Conservation (phyloP, 2,888 invertebrate genomes). For the Conomelus anceps region DNA sequence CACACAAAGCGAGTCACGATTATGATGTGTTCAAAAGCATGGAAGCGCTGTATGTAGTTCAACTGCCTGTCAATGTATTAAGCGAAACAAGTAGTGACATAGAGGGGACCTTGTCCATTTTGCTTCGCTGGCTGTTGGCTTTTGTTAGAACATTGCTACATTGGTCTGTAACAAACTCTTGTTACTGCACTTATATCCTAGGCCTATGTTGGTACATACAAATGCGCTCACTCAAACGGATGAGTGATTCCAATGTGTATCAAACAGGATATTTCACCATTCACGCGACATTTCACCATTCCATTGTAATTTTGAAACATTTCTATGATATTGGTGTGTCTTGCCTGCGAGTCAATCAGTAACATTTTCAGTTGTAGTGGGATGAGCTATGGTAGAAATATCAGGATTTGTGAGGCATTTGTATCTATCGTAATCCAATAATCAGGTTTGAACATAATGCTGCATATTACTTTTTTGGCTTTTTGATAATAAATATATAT, state of each 20-base stretch:
- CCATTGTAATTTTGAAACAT: background rate
- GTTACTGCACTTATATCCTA: background rate
- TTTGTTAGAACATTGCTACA: background rate
- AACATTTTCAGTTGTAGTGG: background rate
- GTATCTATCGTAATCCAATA: too few relatives aligned
- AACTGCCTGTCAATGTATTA: background rate
- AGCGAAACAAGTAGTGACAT: background rate
- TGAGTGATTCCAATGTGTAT: background rate
- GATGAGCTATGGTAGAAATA: too few relatives aligned
- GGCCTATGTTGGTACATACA: background rate
- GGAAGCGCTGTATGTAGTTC: too few relatives aligned
- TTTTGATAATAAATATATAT: too few relatives aligned
- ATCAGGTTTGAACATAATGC: too few relatives aligned
- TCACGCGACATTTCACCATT: background rate
- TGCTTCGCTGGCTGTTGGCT: background rate
- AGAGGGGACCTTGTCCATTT: background rate
- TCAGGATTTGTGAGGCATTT: too few relatives aligned
- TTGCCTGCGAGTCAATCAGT: background rate
- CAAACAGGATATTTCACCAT: background rate
- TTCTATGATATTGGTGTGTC: background rate
- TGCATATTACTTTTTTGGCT: too few relatives aligned
- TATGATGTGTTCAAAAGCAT: background rate
- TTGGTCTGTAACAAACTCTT: background rate
- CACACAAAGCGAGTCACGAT: background rate
- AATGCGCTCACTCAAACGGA: background rate